phyloP scores from a whole-genome alignment of 1,140 invertebrate genomes.

The Melanaphis sacchari region DNA sequence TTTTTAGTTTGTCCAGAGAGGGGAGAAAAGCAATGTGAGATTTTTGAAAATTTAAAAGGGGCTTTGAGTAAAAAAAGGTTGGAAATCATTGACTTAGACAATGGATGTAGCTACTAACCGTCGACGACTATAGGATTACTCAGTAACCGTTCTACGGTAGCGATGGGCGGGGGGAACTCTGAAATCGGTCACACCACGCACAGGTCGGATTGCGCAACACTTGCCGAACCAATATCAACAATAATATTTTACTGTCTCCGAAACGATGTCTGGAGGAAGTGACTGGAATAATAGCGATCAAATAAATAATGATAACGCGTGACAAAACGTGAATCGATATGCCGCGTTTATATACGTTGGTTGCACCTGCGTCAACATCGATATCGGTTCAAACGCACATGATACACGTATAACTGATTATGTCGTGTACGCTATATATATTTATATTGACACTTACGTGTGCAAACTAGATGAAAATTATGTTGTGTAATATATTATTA shows the following conservation, averaged over 20 bases:
- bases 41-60: no score
- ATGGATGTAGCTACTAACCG: neutral
- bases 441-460: neutral
- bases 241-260: neutral
- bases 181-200: neutral
- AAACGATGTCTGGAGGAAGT: neutral
- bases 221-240: neutral
- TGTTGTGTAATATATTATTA: neutral
- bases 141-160: neutral
- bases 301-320: neutral
- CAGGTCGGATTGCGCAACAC: neutral
- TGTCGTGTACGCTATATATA: neutral
- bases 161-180: neutral
- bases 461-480: neutral
- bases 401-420: neutral
- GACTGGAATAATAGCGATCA: neutral
- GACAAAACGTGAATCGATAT: neutral
- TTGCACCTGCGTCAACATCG: neutral
- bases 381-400: neutral
- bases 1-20: no score
- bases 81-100: no score
- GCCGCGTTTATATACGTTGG: neutral
- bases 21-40: no score
- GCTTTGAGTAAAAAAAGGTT: no score
- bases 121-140: neutral